Evolutionary conservation across 1,140 invertebrate species (phyloP).

Genomic region (Philotrypesis tridentata): DNA sequence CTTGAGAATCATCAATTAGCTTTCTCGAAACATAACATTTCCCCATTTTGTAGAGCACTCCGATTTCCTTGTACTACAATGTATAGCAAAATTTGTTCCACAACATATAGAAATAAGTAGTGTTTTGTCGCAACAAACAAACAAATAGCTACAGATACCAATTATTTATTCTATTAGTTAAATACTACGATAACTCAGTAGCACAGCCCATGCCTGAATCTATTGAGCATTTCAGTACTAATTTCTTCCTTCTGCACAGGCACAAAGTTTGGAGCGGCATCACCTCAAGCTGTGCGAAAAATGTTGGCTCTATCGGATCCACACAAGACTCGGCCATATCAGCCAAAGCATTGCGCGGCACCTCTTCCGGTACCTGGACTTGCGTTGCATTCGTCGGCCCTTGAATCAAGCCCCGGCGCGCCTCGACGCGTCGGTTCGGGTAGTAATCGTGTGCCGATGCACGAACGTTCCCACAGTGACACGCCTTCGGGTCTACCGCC

Average conservation of each 20-base stretch:
- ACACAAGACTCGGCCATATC: constrained; percentile 90
- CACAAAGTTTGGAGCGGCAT: constrained; percentile 90
- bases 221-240: not conserved
- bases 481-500: constrained; percentile 85
- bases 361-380: constrained; percentile 73
- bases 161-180: not conserved
- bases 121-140: not conserved
- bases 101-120: no score
- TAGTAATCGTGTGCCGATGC: constrained; percentile 76
- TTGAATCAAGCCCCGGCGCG: constrained; percentile 79
- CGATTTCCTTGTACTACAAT: not conserved
- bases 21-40: not conserved
- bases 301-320: constrained; percentile 90
- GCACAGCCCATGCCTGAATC: not conserved
- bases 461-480: constrained; percentile 93
- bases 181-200: not conserved
- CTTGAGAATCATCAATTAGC: not conserved
- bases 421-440: constrained; percentile 79
- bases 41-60: not conserved
- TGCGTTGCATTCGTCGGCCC: constrained; percentile 70
- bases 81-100: no score
- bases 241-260: constrained; percentile 55
- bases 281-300: constrained; percentile 95
- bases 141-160: not conserved
- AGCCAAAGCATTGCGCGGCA: constrained; percentile 79